phyloP scores from a whole-genome alignment of 1,140 invertebrate species.

The Macrotrachela quadricornifera region DNA sequence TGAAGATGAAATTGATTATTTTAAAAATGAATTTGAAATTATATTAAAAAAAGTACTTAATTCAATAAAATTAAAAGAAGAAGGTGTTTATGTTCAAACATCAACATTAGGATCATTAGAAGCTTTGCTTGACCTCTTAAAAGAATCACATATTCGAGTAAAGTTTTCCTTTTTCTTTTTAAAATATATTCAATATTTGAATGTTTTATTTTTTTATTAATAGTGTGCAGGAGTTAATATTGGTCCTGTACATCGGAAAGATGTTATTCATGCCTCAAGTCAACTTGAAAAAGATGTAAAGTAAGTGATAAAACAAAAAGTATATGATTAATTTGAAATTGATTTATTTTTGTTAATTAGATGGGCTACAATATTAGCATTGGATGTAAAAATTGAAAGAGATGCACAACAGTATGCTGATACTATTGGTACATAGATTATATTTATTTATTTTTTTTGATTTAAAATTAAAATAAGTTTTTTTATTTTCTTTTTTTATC shows the following conservation, averaged over 20 bases:
- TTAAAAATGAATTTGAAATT: slow-evolving; percentile 50
- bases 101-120: slow-evolving; percentile 93
- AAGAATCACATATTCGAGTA: slow-evolving; percentile 74
- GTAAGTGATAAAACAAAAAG: slow-evolving; percentile 59
- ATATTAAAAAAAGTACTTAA: slow-evolving; percentile 68
- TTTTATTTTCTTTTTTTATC: too few relatives aligned
- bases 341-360: slow-evolving; percentile 30
- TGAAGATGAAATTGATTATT: slow-evolving; percentile 73
- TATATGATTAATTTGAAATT: slow-evolving; percentile 21
- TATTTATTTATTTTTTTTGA: too few relatives aligned
- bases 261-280: slow-evolving; percentile 95
- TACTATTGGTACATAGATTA: slow-evolving; percentile 21
- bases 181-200: slow-evolving; percentile 27
- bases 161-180: not conserved
- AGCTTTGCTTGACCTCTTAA: slow-evolving; percentile 81
- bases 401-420: slow-evolving; percentile 95
- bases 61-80: slow-evolving; percentile 63
- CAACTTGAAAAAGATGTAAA: slow-evolving; percentile 95
- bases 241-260: slow-evolving; percentile 93
- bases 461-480: too few relatives aligned
- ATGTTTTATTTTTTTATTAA: too few relatives aligned
- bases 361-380: slow-evolving; percentile 89
- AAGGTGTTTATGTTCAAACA: slow-evolving; percentile 93
- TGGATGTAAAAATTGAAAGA: slow-evolving; percentile 91
- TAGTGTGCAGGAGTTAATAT: slow-evolving; percentile 83